Percentiles rank a stretch among this genome's conserved stretches.
phyloP scores from a whole-genome alignment of 1,140 invertebrate genomes.

The Drosophila obscura region DNA sequence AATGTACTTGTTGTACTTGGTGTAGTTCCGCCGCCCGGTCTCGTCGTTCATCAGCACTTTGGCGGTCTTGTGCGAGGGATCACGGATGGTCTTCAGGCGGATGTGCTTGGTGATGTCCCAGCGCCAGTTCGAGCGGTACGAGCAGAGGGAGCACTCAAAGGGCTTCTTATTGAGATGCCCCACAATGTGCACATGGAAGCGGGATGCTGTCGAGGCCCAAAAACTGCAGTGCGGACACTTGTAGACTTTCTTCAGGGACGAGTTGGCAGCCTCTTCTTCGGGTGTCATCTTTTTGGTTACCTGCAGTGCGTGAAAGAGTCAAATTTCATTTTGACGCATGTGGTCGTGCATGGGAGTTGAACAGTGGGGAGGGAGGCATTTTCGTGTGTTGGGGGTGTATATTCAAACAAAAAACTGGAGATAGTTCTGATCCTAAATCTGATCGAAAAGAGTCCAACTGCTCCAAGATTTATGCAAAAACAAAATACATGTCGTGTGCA shows the following conservation, averaged over 20 bases:
- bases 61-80: slow-evolving; percentile 90
- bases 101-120: slow-evolving; percentile 99
- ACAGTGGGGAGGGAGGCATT: slow-evolving; percentile 2
- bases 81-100: slow-evolving; percentile 92
- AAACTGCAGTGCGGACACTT: slow-evolving; percentile 95
- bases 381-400: background rate
- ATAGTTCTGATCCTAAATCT: no score
- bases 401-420: no score
- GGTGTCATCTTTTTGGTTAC: slow-evolving; percentile 84
- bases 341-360: slow-evolving; percentile 56
- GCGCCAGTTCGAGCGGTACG: slow-evolving; percentile 96
- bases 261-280: slow-evolving; percentile 83
- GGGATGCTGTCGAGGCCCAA: slow-evolving; percentile 95
- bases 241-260: slow-evolving; percentile 88
- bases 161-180: slow-evolving; percentile 96
- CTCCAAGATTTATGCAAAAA: no score
- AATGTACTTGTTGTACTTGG: slow-evolving; percentile 95
- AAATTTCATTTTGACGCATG: slow-evolving; percentile 83
- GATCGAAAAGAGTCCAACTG: background rate
- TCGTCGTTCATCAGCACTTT: slow-evolving; percentile 95
- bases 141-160: slow-evolving; percentile 97
- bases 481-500: no score
- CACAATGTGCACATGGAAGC: slow-evolving; percentile 96
- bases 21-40: slow-evolving; percentile 94
- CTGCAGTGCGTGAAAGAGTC: slow-evolving; percentile 83